A percentile compares a stretch with the other conserved stretches of the same genome.
phyloP scores from a whole-genome alignment of 1,140 invertebrate species.

The Drosophila arawakana region DNA sequence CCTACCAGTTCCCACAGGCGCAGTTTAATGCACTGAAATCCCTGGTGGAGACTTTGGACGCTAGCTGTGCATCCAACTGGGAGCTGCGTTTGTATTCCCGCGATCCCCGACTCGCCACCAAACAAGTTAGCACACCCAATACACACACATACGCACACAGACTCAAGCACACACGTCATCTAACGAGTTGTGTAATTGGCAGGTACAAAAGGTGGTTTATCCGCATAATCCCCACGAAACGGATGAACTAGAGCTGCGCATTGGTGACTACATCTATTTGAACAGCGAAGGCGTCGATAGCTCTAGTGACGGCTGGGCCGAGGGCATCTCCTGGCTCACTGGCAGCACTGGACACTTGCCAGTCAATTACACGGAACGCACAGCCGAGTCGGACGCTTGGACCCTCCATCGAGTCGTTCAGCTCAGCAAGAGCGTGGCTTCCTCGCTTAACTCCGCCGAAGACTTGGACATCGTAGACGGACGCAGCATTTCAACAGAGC shows the following conservation, averaged over 20 bases:
- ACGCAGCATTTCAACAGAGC: conserved; percentile 80
- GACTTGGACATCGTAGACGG: conserved; percentile 85
- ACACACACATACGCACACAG: not conserved
- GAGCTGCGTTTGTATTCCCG: conserved; percentile 94
- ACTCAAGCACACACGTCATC: not conserved
- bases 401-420: conserved; percentile 91
- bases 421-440: conserved; percentile 85
- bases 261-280: conserved; percentile 94
- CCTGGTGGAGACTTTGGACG: conserved; percentile 90
- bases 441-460: conserved; percentile 84
- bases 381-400: conserved; percentile 95
- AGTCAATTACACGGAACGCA: conserved; percentile 91
- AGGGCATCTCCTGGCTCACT: conserved; percentile 94
- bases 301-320: conserved; percentile 93
- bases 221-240: conserved; percentile 90
- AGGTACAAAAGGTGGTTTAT: conserved; percentile 93
- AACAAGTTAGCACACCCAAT: conserved; percentile 87
- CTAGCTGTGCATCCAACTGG: conserved; percentile 89
- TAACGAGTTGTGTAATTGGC: conserved; percentile 13
- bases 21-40: conserved; percentile 90
- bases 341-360: conserved; percentile 92
- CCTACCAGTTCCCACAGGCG: conserved; percentile 92
- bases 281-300: conserved; percentile 89
- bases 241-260: conserved; percentile 93
- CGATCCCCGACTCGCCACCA: conserved; percentile 90